Conservation (phyloP, 1,140 invertebrate genomes). For the Pogonomyrmex barbatus region DNA sequence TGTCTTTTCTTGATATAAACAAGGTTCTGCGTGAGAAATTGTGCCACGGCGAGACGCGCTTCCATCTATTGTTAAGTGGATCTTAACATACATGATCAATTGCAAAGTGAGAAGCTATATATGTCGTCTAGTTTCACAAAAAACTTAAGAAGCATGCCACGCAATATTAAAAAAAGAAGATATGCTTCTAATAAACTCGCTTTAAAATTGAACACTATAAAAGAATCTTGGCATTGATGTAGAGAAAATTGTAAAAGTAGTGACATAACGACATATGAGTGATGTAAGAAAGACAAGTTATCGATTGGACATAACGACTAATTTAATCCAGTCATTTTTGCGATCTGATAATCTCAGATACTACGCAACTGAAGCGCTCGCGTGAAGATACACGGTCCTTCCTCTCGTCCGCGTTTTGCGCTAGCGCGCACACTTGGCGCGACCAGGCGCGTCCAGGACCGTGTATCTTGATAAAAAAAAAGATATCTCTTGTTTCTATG, state of each 20-base stretch:
- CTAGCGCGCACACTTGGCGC: no score
- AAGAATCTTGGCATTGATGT: conserved; percentile 35
- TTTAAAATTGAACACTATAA: conserved; percentile 38
- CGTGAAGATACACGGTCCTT: no score
- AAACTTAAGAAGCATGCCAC: conserved; percentile 26
- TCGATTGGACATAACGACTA: no score
- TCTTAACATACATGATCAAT: conserved; percentile 22
- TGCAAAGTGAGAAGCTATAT: conserved; percentile 30
- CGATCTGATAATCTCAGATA: no score
- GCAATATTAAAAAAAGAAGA: not conserved
- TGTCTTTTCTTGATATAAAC: not conserved
- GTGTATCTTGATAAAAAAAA: not conserved
- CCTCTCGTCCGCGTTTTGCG: no score
- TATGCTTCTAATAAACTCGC: conserved; percentile 19
- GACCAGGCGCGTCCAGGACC: no score
- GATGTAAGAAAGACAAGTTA: conserved; percentile 2
- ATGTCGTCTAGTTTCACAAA: conserved; percentile 42
- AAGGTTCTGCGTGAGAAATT: not conserved
- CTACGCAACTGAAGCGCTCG: no score
- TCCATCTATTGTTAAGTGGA: conserved; percentile 26
- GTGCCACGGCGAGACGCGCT: conserved; percentile 12
- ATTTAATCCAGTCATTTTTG: no score
- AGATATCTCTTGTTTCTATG: conserved; percentile 34
- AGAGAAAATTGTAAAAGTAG: conserved; percentile 42
- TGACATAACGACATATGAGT: conserved; percentile 12